Evolutionary conservation across 1,140 invertebrate genomes (phyloP), one percentile per base, ranked within the genome.

Genomic region (Macrobrachium rosenbergii): DNA sequence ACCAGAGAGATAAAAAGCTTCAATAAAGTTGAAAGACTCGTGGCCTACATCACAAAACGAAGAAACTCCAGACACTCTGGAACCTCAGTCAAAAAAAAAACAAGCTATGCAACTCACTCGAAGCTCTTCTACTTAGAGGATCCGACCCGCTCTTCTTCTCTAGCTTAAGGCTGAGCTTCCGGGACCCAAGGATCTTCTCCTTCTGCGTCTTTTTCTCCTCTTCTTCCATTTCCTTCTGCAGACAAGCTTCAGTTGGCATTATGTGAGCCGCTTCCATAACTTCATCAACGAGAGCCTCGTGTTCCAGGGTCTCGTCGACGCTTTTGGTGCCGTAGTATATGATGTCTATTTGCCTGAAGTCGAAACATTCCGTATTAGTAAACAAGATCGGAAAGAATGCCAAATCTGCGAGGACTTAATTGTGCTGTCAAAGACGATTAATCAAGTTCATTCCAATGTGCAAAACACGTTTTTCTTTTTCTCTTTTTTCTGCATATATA

Each of bases 271-370:
- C 84, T n/a, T 52, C 19, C 84, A 87, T 87, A 58, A 87, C 78
- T 69, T 87, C 78, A 59, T 87, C 84, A 63, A 87, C 84, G 11
- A 73, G 11, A 3, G 78, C 84, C 14, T 73, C 84, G 28, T 28
- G 58, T 69, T 81, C n/a, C 28, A 73, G 58, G 8, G 84, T 87
- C 59, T 87, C 84, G 64, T 64, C 79, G 43, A 72, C 52, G 37
- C 84, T 87, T 37, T 87, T 80, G n/a, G 69, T 75, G 0, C 84
- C 84, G 59, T 81, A 87, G 58, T 87, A 82, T 10, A 81, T 45
- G 52, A 87, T 87, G 67, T 87, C 84, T 37, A 52, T 52, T 37
- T 87, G 84, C 59, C 84, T 87, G 64, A 0, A 67, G 45, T 10
- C 6, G 2, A n/a, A 43, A n/a, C 3, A 72, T 23, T 16, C 28